These are phyloP conservation scores for Apocrypta bakeri DNA, from an alignment of 1,140 invertebrate genomes.

Conservation along the genomic window DNA sequence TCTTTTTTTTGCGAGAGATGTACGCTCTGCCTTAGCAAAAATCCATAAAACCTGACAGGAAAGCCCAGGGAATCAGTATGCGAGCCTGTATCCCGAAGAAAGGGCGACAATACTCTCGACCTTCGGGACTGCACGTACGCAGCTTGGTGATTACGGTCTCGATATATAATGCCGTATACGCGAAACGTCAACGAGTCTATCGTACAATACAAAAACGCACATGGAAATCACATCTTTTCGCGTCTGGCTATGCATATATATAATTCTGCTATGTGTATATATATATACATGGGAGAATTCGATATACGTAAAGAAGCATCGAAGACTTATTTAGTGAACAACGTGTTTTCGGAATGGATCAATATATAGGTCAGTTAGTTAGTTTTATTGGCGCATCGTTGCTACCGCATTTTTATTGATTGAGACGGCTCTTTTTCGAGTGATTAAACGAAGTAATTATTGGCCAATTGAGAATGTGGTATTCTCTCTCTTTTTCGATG, in stretches of 20 bases:
- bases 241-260: neutral
- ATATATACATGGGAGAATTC: too few species aligned
- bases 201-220: too few species aligned
- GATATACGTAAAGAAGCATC: neutral
- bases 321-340: too few species aligned
- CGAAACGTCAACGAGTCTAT: constrained; percentile 24
- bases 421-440: neutral
- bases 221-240: constrained; percentile 32
- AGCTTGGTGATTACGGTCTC: constrained; percentile 6
- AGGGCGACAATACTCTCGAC: neutral
- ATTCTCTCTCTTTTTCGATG: neutral
- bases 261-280: too few species aligned
- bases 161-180: constrained; percentile 6
- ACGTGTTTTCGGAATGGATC: neutral
- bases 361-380: neutral
- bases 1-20: too few species aligned
- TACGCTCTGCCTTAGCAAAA: too few species aligned
- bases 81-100: neutral
- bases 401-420: neutral
- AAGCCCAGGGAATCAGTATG: neutral
- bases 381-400: neutral
- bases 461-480: neutral
- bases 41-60: too few species aligned
- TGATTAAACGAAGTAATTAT: neutral
- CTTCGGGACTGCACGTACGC: neutral